Percentiles rank a stretch among this genome's conserved stretches.
Conservation (phyloP, 2,888 invertebrate species). For the Tromatobia lineatoria region DNA sequence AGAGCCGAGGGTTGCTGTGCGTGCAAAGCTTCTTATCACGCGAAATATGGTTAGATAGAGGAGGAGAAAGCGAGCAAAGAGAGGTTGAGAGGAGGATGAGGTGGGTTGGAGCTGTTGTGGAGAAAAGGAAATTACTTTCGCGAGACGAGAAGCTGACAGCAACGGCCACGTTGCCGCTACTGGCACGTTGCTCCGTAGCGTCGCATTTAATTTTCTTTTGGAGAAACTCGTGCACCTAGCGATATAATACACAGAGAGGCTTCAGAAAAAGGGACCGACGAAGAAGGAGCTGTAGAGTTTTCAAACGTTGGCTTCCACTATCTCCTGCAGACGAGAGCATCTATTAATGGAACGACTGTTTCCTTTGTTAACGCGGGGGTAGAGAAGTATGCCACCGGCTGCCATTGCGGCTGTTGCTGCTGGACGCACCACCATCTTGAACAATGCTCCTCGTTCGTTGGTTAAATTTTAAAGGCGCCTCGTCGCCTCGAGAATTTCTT, state of each 20-base stretch:
- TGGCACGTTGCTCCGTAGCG: slow-evolving; percentile 49
- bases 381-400: slow-evolving; percentile 52
- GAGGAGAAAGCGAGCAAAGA: slow-evolving; percentile 35
- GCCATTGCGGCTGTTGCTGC: background rate
- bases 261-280: background rate
- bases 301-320: slow-evolving; percentile 44
- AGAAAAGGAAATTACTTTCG: slow-evolving; percentile 67
- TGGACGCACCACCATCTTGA: slow-evolving; percentile 27
- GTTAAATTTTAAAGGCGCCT: slow-evolving; percentile 54
- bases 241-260: slow-evolving; percentile 25
- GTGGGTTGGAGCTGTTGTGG: background rate
- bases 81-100: slow-evolving; percentile 41
- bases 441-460: slow-evolving; percentile 58
- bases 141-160: slow-evolving; percentile 68
- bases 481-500: slow-evolving; percentile 46
- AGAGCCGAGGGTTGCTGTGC: slow-evolving; percentile 15
- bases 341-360: slow-evolving; percentile 69
- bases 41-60: slow-evolving; percentile 58
- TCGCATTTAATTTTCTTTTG: slow-evolving; percentile 65
- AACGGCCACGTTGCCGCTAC: slow-evolving; percentile 31
- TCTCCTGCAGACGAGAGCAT: slow-evolving; percentile 54
- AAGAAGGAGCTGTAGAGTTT: slow-evolving; percentile 40
- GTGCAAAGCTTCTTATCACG: slow-evolving; percentile 61
- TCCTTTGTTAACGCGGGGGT: slow-evolving; percentile 58
- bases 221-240: background rate